Percentiles rank a stretch among this genome's conserved stretches.
Evolutionary conservation across 2,113 vertebrate genomes (phyloP).

Genomic region (Carassius auratus): DNA sequence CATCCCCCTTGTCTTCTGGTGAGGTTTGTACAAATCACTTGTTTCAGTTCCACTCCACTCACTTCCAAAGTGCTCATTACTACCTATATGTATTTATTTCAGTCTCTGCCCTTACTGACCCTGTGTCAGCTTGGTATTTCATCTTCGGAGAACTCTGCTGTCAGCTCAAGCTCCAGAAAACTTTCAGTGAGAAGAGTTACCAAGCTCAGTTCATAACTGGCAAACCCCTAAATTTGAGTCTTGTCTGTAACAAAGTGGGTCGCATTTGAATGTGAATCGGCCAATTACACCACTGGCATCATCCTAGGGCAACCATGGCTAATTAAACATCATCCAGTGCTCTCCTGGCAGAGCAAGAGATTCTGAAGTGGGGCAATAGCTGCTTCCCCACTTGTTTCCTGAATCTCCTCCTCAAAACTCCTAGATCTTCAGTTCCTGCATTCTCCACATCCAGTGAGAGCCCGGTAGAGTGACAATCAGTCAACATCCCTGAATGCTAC

Average conservation of each 20-base stretch:
- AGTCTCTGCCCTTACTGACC: not conserved
- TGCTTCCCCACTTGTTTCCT: not conserved
- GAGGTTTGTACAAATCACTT: not conserved
- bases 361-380: not conserved
- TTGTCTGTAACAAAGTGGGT: not conserved
- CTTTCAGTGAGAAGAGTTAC: not conserved
- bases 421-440: not conserved
- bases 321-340: not conserved
- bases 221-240: not conserved
- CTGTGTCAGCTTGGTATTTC: not conserved
- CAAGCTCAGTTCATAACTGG: not conserved
- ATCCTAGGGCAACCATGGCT: not conserved
- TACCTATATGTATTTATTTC: not conserved
- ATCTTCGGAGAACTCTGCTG: not conserved
- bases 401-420: not conserved
- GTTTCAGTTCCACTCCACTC: not conserved
- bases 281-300: not conserved
- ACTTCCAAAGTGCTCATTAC: not conserved
- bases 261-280: not conserved
- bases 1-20: not conserved
- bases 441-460: not conserved
- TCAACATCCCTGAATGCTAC: not conserved
- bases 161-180: not conserved
- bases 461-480: not conserved
- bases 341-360: not conserved